These are phyloP conservation scores for Austrofundulus limnaeus DNA, from an alignment of 2,113 vertebrate genomes.

Conservation along the genomic window DNA sequence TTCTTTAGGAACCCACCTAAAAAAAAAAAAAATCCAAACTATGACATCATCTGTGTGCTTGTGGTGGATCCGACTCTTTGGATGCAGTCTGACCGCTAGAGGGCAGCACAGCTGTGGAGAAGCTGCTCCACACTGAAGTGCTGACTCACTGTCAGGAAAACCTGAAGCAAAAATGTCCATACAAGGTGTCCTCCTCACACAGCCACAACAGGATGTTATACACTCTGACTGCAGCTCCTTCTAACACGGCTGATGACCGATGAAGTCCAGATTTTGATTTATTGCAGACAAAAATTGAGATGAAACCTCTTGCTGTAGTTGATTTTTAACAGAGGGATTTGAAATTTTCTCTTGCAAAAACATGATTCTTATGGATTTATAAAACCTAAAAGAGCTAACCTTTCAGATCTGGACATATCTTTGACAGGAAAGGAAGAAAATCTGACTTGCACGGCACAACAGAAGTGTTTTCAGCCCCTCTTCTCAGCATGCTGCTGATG, in stretches of 20 bases:
- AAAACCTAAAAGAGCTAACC: too few relatives aligned
- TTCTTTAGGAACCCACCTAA: too few relatives aligned
- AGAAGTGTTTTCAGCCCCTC: not conserved
- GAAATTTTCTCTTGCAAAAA: not conserved
- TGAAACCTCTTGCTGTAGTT: too few relatives aligned
- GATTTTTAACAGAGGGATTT: too few relatives aligned
- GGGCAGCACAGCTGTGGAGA: slow-evolving; percentile 29
- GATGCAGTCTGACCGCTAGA: slow-evolving; percentile 31
- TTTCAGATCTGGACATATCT: too few relatives aligned
- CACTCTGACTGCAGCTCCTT: not conserved
- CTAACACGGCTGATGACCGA: not conserved
- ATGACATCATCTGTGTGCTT: slow-evolving; percentile 4
- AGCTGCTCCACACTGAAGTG: slow-evolving; percentile 20
- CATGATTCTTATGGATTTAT: not conserved
- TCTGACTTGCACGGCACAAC: not conserved
- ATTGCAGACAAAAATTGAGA: too few relatives aligned
- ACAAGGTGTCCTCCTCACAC: slow-evolving; percentile 15
- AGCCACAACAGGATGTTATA: slow-evolving; percentile 1
- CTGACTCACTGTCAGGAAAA: slow-evolving; percentile 57
- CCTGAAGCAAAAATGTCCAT: slow-evolving; percentile 23
- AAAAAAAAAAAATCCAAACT: too few relatives aligned
- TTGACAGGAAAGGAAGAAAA: not conserved
- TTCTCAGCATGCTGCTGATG: slow-evolving; percentile 33
- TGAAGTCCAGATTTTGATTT: not conserved
- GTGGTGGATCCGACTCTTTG: not conserved